Base-by-base conservation (phyloP, 2,888 invertebrate genomes). In the Papilio protenor region DNA sequence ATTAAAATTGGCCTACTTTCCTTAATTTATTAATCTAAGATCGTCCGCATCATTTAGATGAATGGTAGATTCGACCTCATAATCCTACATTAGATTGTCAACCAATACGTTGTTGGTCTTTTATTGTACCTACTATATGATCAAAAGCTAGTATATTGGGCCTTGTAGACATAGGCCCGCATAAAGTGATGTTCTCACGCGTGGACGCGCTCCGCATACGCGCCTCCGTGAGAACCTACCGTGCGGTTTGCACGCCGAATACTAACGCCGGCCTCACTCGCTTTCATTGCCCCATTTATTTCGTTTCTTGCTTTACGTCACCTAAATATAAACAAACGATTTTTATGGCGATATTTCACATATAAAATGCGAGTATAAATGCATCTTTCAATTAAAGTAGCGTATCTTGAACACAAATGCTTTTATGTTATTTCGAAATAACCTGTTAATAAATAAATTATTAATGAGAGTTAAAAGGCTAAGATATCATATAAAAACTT, bases 221-320 rank as follows among this genome's bases (percentile, higher is more conserved):
- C 89, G 82, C 81, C 90, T 86, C 77, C 93, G 93, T 94, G 94
- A 89, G 94, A 94, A 92, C 87, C 83, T 83, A 80, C 83, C 84
- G 87, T 90, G 90, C 84, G 92, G 91, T 91, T 91, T 89, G 90
- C 86, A 82, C 84, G 86, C 86, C 85, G 93, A 92, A 93, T 94
- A 92, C 90, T 88, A 90, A 93, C 84, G 82, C 81, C 81, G 82
- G 81, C 81, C 81, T 87, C 88, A 93, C 92, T 93, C 91, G 86
- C 92, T 94, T 93, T 93, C 93, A 88, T 88, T 90, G 88, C 86
- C 87, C 90, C 87, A 90, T 89, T 87, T 91, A 86, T 66, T 77
- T 73, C 27, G 72, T 86, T 86, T 84, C 74, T 81, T 81, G 81
- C 82, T 80, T 80, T 78, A 77, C 55, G 52, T 57, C 73, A 23